phyloP scores from a whole-genome alignment of 1,140 invertebrate species.

The Agrypnia vestita region DNA sequence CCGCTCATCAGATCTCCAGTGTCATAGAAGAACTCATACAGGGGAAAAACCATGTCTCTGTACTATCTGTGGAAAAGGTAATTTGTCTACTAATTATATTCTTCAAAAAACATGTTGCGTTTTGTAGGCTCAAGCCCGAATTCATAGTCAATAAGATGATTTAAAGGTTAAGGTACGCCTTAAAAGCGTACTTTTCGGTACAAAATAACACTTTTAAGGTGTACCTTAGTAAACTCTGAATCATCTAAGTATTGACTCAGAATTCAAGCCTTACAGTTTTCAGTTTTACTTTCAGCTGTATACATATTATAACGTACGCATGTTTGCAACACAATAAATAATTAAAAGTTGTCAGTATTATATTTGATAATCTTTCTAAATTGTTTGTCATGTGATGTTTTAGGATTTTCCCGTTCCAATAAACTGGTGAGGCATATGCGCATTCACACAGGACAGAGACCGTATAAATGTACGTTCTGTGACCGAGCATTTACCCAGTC shows the following conservation, averaged over 20 bases:
- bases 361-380: background rate
- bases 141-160: too few relatives aligned
- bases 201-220: too few relatives aligned
- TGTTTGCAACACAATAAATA: too few relatives aligned
- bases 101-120: background rate
- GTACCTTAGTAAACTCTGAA: too few relatives aligned
- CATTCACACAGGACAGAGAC: slow-evolving; percentile 74
- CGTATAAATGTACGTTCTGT: slow-evolving; percentile 76
- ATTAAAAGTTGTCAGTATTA: too few relatives aligned
- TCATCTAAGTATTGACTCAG: too few relatives aligned
- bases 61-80: slow-evolving; percentile 77
- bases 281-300: background rate
- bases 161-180: too few relatives aligned
- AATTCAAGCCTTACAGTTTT: background rate
- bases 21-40: slow-evolving; percentile 71
- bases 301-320: background rate
- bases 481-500: slow-evolving; percentile 76
- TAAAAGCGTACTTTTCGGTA: too few relatives aligned
- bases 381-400: background rate
- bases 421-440: slow-evolving; percentile 77
- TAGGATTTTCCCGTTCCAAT: slow-evolving; percentile 74
- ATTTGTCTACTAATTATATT: background rate
- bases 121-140: too few relatives aligned
- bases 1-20: slow-evolving; percentile 70
- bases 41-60: slow-evolving; percentile 73